Evolutionary conservation across 2,888 invertebrate genomes (phyloP).

Genomic region (Papilio elwesi): DNA sequence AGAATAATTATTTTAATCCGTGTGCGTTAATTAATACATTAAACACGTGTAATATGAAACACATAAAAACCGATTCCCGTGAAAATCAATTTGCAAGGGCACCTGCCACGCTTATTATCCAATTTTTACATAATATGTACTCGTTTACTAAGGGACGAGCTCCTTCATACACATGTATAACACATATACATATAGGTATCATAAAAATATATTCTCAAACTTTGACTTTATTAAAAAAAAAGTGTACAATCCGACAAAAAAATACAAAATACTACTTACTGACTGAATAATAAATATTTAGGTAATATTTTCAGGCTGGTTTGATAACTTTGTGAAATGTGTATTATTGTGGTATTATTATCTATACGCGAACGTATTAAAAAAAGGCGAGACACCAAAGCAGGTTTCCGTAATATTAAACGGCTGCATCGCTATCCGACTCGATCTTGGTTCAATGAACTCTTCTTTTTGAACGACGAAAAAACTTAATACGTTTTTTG

Average conservation of each 20-base stretch:
- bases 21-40: background rate
- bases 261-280: too few relatives aligned
- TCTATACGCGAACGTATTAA: conserved; percentile 3
- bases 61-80: conserved; percentile 14
- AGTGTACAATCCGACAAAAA: background rate
- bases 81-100: conserved; percentile 28
- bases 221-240: conserved; percentile 10
- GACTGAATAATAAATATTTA: background rate
- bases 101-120: conserved; percentile 16
- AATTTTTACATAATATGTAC: background rate
- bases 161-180: background rate
- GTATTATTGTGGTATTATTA: background rate
- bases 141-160: background rate
- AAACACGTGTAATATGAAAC: background rate
- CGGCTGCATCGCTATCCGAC: conserved; percentile 24
- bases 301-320: background rate
- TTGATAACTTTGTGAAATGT: background rate
- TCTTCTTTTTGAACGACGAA: conserved; percentile 12
- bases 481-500: conserved; percentile 32
- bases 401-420: conserved; percentile 21
- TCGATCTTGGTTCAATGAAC: conserved; percentile 31
- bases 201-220: conserved; percentile 28
- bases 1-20: background rate
- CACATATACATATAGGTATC: background rate
- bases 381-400: background rate